Evolutionary conservation across 2,888 invertebrate genomes (phyloP).

Genomic region (Ypsolopha scabrella): DNA sequence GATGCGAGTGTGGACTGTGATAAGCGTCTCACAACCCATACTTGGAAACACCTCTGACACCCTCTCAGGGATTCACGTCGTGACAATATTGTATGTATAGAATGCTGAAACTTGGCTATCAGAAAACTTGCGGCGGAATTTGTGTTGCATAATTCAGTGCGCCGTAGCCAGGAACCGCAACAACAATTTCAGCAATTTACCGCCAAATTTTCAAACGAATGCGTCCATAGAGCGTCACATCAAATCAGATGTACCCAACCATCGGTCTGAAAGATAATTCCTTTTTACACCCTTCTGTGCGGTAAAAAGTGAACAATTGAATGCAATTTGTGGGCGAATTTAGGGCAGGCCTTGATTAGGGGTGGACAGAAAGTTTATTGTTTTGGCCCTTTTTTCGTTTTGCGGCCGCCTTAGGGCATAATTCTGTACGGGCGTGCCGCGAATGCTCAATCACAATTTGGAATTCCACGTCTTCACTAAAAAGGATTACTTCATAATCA

Average conservation of each 20-base stretch:
- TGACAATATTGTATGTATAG: too few relatives aligned
- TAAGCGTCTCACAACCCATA: too few relatives aligned
- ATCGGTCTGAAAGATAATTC: conserved; percentile 36
- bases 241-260: conserved; percentile 39
- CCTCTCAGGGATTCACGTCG: too few relatives aligned
- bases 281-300: conserved; percentile 44
- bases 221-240: conserved; percentile 30
- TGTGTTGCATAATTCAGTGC: too few relatives aligned
- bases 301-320: conserved; percentile 70
- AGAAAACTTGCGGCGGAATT: too few relatives aligned
- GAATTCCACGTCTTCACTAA: conserved; percentile 19
- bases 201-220: conserved; percentile 42
- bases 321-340: conserved; percentile 68
- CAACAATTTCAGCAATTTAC: conserved; percentile 6
- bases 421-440: conserved; percentile 39
- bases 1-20: too few relatives aligned
- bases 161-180: too few relatives aligned
- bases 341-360: conserved; percentile 60
- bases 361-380: conserved; percentile 36
- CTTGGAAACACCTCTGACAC: too few relatives aligned
- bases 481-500: not conserved
- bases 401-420: conserved; percentile 33
- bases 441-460: conserved; percentile 26
- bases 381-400: conserved; percentile 46
- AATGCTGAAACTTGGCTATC: too few relatives aligned